Conservation (phyloP, 2,888 invertebrate species). For the Desoria tigrina region DNA sequence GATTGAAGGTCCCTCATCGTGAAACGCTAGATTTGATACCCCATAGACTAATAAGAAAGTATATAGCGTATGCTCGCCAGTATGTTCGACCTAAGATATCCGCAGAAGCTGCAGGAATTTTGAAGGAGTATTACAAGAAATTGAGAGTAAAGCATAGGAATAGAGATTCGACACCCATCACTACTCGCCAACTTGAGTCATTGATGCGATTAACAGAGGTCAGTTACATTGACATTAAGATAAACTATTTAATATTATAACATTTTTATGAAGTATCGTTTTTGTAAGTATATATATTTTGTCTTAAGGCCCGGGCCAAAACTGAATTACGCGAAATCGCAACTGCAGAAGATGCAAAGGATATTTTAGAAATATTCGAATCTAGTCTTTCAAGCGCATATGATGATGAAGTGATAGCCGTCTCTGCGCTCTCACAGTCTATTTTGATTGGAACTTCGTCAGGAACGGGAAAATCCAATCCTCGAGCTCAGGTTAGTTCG, state of each 20-base stretch:
- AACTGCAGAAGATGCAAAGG: slow-evolving; percentile 75
- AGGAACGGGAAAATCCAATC: slow-evolving; percentile 2
- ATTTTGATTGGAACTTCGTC: slow-evolving; percentile 15
- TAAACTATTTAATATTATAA: too few species aligned
- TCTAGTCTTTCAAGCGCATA: slow-evolving; percentile 76
- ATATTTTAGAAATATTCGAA: slow-evolving; percentile 81
- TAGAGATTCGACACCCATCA: slow-evolving; percentile 74
- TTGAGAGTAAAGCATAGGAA: slow-evolving; percentile 70
- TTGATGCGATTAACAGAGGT: slow-evolving; percentile 80
- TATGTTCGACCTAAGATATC: slow-evolving; percentile 80
- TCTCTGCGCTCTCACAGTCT: slow-evolving; percentile 32
- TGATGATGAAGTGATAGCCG: slow-evolving; percentile 63
- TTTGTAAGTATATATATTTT: too few species aligned
- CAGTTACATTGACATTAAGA: slow-evolving; percentile 36
- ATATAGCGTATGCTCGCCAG: slow-evolving; percentile 85
- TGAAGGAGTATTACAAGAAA: slow-evolving; percentile 79
- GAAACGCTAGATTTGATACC: slow-evolving; percentile 74
- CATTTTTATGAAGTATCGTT: too few species aligned
- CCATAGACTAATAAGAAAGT: slow-evolving; percentile 76
- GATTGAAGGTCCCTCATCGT: slow-evolving; percentile 64
- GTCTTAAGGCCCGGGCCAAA: slow-evolving; percentile 86
- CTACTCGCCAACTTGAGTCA: slow-evolving; percentile 84
- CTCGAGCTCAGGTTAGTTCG: slow-evolving; percentile 2
- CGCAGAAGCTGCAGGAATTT: slow-evolving; percentile 67
- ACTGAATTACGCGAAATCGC: slow-evolving; percentile 80